phyloP scores from a whole-genome alignment of 1,140 invertebrate genomes.

The Panagrolaimus sp. region DNA sequence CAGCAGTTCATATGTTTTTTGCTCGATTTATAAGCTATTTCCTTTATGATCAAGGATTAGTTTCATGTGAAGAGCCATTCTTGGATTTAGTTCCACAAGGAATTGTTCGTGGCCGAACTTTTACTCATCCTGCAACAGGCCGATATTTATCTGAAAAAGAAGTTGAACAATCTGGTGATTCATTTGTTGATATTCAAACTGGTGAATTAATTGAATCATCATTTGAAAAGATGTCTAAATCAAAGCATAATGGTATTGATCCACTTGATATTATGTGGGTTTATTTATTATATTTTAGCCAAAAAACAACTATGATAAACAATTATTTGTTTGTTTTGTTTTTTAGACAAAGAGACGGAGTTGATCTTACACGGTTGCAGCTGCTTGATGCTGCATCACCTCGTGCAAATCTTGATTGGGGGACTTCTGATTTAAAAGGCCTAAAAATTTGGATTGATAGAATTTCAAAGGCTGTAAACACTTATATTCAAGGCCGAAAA shows the following conservation, averaged over 20 bases:
- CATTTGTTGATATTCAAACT: slow-evolving; percentile 22
- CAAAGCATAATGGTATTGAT: slow-evolving; percentile 90
- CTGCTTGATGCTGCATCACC: slow-evolving; percentile 44
- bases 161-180: slow-evolving; percentile 62
- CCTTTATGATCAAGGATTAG: slow-evolving; percentile 71
- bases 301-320: too few species aligned
- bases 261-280: slow-evolving; percentile 66
- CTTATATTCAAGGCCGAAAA: slow-evolving; percentile 33
- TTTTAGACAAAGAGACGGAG: slow-evolving; percentile 40
- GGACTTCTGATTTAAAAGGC: slow-evolving; percentile 47
- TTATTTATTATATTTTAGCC: too few species aligned
- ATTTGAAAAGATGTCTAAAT: slow-evolving; percentile 96
- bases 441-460: slow-evolving; percentile 42
- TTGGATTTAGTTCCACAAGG: slow-evolving; percentile 81
- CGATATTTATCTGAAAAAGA: slow-evolving; percentile 72
- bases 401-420: slow-evolving; percentile 45
- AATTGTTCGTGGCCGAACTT: slow-evolving; percentile 85
- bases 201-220: slow-evolving; percentile 31
- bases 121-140: slow-evolving; percentile 70
- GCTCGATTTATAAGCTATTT: slow-evolving; percentile 91
- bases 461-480: slow-evolving; percentile 28
- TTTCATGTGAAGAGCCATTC: slow-evolving; percentile 77
- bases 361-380: slow-evolving; percentile 48
- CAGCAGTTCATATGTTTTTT: slow-evolving; percentile 89
- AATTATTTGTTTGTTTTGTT: too few species aligned